Evolutionary conservation across 2,113 vertebrate genomes (phyloP), one percentile per base, ranked within the genome.

Genomic region (Thunnus maccoyii): DNA sequence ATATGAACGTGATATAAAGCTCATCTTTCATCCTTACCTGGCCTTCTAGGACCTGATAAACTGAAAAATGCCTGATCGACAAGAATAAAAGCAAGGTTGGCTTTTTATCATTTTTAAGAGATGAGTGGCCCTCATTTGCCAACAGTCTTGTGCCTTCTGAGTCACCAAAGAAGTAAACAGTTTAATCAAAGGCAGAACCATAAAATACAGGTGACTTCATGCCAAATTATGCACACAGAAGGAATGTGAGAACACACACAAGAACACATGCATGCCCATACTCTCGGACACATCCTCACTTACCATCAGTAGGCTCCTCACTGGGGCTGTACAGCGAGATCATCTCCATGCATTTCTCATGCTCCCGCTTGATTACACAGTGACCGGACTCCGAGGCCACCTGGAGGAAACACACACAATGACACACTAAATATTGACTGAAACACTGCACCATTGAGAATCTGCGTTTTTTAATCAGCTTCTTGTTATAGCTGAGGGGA

Each of bases 301-400:
- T 85, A 95, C 95, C 86, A 20, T 93, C 89, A 36, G 22, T 22
- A 76, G 60, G 68, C 22, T 91, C 93, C 4, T 94, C 86, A 2
- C 32, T 36, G 44, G 91, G 78, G 65, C 88, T 62, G 63, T 95
- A 93, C 62, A 71, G 72, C 1, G 69, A 69, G 27, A 96, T 96
- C 78, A 54, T 93, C 83, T 94, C 93, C 92, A 93, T 92, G 89
- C 95, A 96, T 82, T 94, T 93, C 83, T 96, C 95, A 66, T 95
- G 92, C 76, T 95, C 95, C 12, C 90, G 89, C 73, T 95, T 93
- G 74, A 93, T 95, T 63, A 96, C 69, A 36, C 95, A 96, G 88
- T 95, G 91, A 57, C 84, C 88, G 1, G 93, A 89, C 64, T 90
- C 87, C 17, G 90, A 87, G 63, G 89, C 81, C 89, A 92, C 93